Conservation (phyloP, 92 coral and sea anemone species). For the Muricea muricata region DNA sequence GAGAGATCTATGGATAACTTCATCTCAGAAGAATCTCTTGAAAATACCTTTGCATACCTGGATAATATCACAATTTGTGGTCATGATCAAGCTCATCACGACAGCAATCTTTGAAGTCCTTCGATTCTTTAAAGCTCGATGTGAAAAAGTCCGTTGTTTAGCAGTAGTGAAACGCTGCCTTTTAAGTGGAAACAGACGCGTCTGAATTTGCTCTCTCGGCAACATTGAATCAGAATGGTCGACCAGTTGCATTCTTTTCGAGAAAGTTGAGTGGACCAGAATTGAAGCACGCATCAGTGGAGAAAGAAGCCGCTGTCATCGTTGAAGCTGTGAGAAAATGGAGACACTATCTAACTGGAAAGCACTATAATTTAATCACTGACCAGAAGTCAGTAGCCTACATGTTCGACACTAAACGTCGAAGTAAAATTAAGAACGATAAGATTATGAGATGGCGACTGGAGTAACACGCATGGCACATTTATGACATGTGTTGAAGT, state of each 20-base stretch:
- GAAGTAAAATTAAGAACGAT: not conserved
- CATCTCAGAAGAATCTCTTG: slow-evolving; percentile 47
- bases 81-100: slow-evolving; percentile 34
- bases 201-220: not conserved
- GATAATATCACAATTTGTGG: slow-evolving; percentile 60
- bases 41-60: not conserved
- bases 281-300: not conserved
- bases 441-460: not conserved
- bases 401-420: not conserved
- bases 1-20: slow-evolving; percentile 63
- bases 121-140: slow-evolving; percentile 2
- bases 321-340: not conserved
- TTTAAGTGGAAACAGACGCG: not conserved
- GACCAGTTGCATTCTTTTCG: not conserved
- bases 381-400: not conserved
- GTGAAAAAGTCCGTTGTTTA: not conserved
- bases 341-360: not conserved
- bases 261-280: not conserved
- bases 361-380: not conserved
- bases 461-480: too few species aligned
- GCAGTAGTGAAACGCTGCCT: not conserved
- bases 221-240: not conserved
- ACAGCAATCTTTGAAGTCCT: not conserved
- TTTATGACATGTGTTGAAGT: too few species aligned
- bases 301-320: not conserved